Base-by-base conservation (phyloP, 2,113 vertebrate species). In the Coracopsis vasa region DNA sequence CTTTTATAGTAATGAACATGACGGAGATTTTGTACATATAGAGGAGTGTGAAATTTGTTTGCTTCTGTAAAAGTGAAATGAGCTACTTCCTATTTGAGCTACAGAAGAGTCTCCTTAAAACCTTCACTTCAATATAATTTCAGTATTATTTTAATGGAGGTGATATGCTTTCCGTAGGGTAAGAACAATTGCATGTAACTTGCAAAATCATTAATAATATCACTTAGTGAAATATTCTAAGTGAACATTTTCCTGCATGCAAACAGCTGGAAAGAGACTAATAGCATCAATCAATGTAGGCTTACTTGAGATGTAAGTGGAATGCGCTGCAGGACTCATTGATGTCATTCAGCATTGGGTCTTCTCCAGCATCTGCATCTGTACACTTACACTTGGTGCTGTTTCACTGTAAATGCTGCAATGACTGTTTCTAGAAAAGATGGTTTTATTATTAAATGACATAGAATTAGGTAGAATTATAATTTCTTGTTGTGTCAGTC, bases 391-490 rank as follows among this genome's bases (percentile, higher is more conserved):
- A n/a, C 6, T 23, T 62, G 27, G 11, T 73, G 23, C 8, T 61
- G 16, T 33, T 90, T 71, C 2, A 1, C 51, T 90, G 50, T 56
- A 58, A 88, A 47, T 23, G 31, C 11, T 33, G 3, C 31, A 53
- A 51, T 24, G 42, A 28, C 12, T 66, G 8, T 15, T 65, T 65
- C 62, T 75, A 72, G 37, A 56, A 77, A 83, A 47, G 0, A 13
- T 0, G 0, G 3, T 5, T 87, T 66, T 72, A 20, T 48, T 61
- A 33, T 15, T 11, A 83, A 83, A 86, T 61, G 0, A 10, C 51
- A 72, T 14, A n/a, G 10, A 77, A 41, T 45, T 50, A 50, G 5
- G 16, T 24, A 66, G 16, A 86, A 86, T 58, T 88, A 41, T 1
- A 65, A 62, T 61, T 58, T 88, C 13, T 15, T 66, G 4, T n/a